Evolutionary conservation across 2,888 invertebrate species (phyloP).

Genomic region (Pristionchus fissidentatus): DNA sequence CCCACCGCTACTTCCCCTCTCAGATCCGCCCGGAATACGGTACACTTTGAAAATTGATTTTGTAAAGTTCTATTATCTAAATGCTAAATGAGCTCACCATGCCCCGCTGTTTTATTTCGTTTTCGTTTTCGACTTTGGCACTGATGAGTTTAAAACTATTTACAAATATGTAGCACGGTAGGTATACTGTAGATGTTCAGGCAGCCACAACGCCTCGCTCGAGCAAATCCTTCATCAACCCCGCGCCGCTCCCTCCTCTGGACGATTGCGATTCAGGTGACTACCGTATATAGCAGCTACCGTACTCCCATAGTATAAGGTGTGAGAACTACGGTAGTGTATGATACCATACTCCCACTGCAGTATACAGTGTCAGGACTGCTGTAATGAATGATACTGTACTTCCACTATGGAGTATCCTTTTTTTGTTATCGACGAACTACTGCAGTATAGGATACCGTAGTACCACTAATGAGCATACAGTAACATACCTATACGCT

Average conservation of each 20-base stretch:
- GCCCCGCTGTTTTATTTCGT: too few relatives aligned
- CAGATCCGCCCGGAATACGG: neutral
- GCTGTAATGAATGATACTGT: neutral
- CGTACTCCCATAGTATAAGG: neutral
- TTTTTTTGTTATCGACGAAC: neutral
- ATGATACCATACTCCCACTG: neutral
- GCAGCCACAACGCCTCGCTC: neutral
- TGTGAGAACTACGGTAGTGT: neutral
- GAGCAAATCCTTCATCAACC: slow-evolving; percentile 12
- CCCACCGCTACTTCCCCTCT: neutral
- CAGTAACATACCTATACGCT: neutral
- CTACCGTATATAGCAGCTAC: neutral
- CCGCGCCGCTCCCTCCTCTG: neutral
- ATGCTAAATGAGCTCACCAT: too few relatives aligned
- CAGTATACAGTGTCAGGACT: too few relatives aligned
- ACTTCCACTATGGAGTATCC: neutral
- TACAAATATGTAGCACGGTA: neutral
- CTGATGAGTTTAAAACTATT: neutral
- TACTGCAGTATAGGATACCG: neutral
- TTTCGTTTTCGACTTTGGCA: neutral
- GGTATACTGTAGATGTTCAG: neutral
- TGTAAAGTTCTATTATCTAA: too few relatives aligned
- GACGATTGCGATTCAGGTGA: slow-evolving; percentile 36
- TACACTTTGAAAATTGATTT: neutral
- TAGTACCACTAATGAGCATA: too few relatives aligned